These are phyloP conservation scores for Ceratina japonica DNA, from an alignment of 1,140 invertebrate species.

Conservation along the genomic window DNA sequence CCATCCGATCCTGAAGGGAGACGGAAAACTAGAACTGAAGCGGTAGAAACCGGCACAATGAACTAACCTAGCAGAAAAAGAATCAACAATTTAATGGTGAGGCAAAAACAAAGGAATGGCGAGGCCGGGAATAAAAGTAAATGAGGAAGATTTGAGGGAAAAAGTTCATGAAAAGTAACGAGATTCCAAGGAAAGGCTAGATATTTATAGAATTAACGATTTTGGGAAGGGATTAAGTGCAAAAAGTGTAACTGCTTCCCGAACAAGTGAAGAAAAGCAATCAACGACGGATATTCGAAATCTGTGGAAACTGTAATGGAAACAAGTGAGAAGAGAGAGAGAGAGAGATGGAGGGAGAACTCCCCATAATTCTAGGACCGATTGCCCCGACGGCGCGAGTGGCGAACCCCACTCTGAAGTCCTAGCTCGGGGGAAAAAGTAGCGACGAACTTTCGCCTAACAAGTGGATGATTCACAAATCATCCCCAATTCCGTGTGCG, in stretches of 20 bases:
- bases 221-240: too few relatives aligned
- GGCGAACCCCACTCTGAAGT: constrained; percentile 6
- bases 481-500: constrained; percentile 65
- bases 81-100: constrained; percentile 9
- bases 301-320: background rate
- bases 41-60: too few relatives aligned
- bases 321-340: constrained; percentile 16
- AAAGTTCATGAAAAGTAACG: too few relatives aligned
- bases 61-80: background rate
- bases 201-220: too few relatives aligned
- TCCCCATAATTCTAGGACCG: constrained; percentile 27
- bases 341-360: background rate
- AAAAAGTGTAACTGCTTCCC: too few relatives aligned
- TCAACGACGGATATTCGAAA: constrained; percentile 12
- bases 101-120: background rate
- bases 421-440: constrained; percentile 42
- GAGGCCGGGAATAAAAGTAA: background rate
- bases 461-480: constrained; percentile 75
- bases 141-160: too few relatives aligned
- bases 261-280: constrained; percentile 2
- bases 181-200: too few relatives aligned
- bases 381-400: background rate
- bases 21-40: background rate
- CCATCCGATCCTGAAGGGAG: constrained; percentile 20
- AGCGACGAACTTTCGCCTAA: constrained; percentile 68